phyloP scores from a whole-genome alignment of 2,797 vertebrate species.

The Chaetophractus vellerosus region DNA sequence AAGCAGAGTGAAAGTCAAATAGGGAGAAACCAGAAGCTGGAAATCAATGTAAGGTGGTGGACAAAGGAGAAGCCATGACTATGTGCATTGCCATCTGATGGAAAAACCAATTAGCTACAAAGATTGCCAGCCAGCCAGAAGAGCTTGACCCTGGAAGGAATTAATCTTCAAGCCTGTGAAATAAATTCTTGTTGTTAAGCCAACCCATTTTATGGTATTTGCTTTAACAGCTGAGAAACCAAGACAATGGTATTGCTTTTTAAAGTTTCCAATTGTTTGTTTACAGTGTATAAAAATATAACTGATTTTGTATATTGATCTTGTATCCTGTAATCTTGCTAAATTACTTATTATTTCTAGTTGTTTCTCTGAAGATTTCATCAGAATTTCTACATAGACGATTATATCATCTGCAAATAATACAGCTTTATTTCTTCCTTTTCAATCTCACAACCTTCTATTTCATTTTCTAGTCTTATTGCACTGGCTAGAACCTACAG shows the following conservation, averaged over 20 bases:
- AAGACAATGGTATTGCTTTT: neutral
- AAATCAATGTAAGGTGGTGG: too few species aligned
- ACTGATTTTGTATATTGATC: neutral
- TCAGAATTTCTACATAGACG: neutral
- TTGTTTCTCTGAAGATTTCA: neutral
- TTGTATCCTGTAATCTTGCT: neutral
- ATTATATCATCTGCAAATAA: neutral
- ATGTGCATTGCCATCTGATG: too few species aligned
- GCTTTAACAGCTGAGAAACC: too few species aligned
- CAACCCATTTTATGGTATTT: too few species aligned
- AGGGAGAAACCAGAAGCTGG: too few species aligned
- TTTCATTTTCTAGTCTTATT: neutral
- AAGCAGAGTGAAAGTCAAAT: too few species aligned
- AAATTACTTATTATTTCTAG: neutral
- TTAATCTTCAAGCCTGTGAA: too few species aligned
- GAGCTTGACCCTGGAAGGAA: too few species aligned
- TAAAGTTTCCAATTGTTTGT: neutral
- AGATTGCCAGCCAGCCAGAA: too few species aligned
- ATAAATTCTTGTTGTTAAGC: too few species aligned
- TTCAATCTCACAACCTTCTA: neutral
- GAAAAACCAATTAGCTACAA: too few species aligned
- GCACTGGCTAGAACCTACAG: neutral
- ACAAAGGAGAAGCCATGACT: too few species aligned
- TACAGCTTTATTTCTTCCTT: slow-evolving; percentile 18
- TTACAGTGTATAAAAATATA: neutral